These are phyloP conservation scores for Ophthalmotilapia sp. DNA, from an alignment of 2,113 vertebrate species.

Conservation along the genomic window DNA sequence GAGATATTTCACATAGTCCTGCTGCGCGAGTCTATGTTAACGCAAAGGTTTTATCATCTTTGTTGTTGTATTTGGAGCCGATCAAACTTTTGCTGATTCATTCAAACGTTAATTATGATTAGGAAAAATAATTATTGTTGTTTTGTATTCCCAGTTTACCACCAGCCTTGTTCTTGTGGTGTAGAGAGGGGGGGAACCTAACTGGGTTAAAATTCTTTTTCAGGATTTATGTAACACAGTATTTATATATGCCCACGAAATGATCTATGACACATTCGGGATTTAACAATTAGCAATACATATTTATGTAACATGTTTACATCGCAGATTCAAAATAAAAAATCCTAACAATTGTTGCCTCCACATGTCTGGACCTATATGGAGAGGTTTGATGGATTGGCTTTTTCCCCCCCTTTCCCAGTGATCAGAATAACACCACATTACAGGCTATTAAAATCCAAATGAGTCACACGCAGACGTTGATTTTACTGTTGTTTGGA, in stretches of 20 bases:
- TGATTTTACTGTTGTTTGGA: not conserved
- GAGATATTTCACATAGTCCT: not conserved
- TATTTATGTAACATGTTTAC: constrained; percentile 41
- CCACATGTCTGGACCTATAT: not conserved
- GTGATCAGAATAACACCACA: not conserved
- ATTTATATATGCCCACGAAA: constrained; percentile 14
- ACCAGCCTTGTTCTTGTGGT: not conserved
- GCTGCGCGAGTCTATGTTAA: not conserved
- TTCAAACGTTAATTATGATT: not conserved
- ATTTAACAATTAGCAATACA: constrained; percentile 34
- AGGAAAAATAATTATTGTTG: not conserved
- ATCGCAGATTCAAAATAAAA: not conserved
- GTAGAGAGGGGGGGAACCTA: not conserved
- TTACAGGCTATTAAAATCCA: not conserved
- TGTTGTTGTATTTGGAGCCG: not conserved
- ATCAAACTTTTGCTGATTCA: not conserved
- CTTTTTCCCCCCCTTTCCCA: not conserved
- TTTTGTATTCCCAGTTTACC: not conserved
- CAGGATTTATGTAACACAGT: constrained; percentile 17
- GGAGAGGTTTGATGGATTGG: not conserved
- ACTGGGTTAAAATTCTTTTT: constrained; percentile 2
- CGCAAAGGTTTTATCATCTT: not conserved
- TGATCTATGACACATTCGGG: constrained; percentile 30
- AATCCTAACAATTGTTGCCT: not conserved
- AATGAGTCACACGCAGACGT: constrained; percentile 14